A percentile compares a stretch with the other conserved stretches of the same genome.
Conservation (phyloP, 2,113 vertebrate species). For the Diphyllodes magnificus region DNA sequence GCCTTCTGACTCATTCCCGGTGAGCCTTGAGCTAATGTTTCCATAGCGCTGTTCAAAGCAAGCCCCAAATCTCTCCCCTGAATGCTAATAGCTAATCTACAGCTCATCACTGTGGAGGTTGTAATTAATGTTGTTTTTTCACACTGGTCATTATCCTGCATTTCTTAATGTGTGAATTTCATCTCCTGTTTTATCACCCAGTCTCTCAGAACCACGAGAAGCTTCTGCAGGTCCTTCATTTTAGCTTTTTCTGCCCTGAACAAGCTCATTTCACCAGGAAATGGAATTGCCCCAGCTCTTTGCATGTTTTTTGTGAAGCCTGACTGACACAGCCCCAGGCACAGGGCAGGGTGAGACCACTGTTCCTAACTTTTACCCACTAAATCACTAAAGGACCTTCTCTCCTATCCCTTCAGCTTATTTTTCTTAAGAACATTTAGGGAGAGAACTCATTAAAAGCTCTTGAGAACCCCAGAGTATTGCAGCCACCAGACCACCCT, state of each 20-base stretch:
- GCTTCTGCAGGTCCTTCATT: not conserved
- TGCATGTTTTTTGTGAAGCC: not conserved
- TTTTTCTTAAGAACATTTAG: not conserved
- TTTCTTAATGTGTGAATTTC: not conserved
- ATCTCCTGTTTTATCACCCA: not conserved
- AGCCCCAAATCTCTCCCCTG: constrained; percentile 19
- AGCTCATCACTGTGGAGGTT: constrained; percentile 4
- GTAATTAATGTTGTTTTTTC: constrained; percentile 34
- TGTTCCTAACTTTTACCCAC: not conserved
- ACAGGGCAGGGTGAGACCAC: not conserved
- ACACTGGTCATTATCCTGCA: constrained; percentile 28
- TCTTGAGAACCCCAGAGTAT: not conserved
- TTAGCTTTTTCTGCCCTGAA: not conserved
- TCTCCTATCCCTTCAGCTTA: not conserved
- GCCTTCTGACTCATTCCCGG: constrained; percentile 54
- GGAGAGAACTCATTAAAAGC: not conserved
- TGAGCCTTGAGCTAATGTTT: constrained; percentile 48
- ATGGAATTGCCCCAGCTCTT: not conserved
- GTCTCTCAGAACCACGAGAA: not conserved
- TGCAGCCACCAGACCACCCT: not conserved
- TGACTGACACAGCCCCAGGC: not conserved
- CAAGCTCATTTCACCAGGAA: not conserved
- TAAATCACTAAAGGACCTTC: not conserved
- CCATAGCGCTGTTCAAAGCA: not conserved
- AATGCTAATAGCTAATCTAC: constrained; percentile 44